phyloP scores from a whole-genome alignment of 1,140 invertebrate genomes.

The Trinorchestia longiramus region DNA sequence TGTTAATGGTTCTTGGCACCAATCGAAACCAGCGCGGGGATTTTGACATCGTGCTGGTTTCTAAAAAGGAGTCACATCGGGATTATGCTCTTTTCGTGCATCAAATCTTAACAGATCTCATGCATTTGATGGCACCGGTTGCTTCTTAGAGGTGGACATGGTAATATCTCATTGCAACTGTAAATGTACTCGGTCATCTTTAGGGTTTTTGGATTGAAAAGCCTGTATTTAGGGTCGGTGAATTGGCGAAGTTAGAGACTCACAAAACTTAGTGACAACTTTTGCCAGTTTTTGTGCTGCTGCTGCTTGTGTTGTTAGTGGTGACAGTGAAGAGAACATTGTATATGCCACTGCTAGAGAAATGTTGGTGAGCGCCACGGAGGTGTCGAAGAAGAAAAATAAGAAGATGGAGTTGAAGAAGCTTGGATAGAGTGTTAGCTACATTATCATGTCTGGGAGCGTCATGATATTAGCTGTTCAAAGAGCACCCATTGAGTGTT shows the following conservation, averaged over 20 bases:
- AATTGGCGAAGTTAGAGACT: not conserved
- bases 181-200: not conserved
- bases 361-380: not conserved
- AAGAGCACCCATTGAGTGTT: constrained; percentile 43
- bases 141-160: not conserved
- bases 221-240: not conserved
- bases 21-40: not conserved
- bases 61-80: not conserved
- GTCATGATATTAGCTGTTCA: constrained; percentile 14
- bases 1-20: not conserved
- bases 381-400: not conserved
- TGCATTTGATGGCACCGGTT: not conserved
- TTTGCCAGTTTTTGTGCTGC: not conserved
- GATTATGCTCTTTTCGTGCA: not conserved
- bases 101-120: not conserved
- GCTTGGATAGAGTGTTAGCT: not conserved
- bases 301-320: not conserved
- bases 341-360: not conserved
- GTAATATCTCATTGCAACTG: not conserved
- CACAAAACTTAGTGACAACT: not conserved
- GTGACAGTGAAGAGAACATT: not conserved
- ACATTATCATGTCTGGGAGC: constrained; percentile 5
- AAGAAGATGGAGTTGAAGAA: not conserved
- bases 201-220: not conserved
- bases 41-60: not conserved